A percentile compares a stretch with the other conserved stretches of the same genome.
Evolutionary conservation across 2,113 vertebrate genomes (phyloP).

Genomic region (Speoplatyrhinus poulsoni): DNA sequence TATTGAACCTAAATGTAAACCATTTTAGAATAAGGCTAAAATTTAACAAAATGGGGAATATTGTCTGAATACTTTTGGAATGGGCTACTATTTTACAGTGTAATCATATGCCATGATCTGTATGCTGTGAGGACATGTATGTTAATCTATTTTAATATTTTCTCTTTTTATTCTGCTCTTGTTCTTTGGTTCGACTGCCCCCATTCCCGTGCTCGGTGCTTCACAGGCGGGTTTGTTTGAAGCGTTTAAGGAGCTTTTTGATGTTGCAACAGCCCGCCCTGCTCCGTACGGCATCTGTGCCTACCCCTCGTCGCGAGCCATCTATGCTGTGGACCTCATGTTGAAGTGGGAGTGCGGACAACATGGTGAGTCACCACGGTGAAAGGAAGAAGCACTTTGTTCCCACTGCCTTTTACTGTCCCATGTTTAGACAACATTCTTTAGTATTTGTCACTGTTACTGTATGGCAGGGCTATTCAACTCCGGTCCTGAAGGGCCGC

Average conservation of each 20-base stretch:
- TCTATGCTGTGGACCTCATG: conserved; percentile 95
- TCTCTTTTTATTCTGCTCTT: background rate
- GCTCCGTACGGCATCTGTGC: conserved; percentile 86
- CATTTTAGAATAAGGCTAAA: no score
- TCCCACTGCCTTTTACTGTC: no score
- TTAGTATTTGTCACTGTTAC: no score
- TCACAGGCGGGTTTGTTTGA: conserved; percentile 82
- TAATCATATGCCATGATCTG: no score
- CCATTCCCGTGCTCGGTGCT: background rate
- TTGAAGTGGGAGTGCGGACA: conserved; percentile 85
- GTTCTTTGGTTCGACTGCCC: background rate
- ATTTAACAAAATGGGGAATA: no score
- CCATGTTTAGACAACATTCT: no score
- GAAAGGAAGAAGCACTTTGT: background rate
- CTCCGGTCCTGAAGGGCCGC: no score
- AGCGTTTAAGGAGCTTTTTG: conserved; percentile 85
- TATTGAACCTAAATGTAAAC: no score
- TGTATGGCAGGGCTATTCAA: no score
- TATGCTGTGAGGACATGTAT: no score
- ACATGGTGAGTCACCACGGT: conserved; percentile 76
- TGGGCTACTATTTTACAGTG: no score
- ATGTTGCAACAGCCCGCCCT: conserved; percentile 80
- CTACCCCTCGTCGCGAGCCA: conserved; percentile 87
- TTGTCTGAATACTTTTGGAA: no score
- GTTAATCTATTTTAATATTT: background rate